Conservation (phyloP, 1,140 invertebrate species). For the Drosophila serrata region DNA sequence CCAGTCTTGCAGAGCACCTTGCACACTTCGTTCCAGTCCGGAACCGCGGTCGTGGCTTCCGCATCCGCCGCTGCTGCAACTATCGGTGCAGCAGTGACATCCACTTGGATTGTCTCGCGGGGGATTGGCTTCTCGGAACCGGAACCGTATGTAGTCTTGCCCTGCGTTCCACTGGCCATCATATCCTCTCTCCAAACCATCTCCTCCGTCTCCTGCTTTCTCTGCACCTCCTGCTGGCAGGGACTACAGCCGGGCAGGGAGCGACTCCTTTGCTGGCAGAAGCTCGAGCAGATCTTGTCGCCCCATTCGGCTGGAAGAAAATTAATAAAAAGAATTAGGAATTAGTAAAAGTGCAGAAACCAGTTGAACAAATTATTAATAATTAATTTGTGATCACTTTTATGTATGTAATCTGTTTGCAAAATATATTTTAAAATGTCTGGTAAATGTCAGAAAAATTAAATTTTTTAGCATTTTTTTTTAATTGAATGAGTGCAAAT, state of each 20-base stretch:
- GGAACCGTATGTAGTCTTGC: conserved; percentile 62
- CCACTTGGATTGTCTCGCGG: not conserved
- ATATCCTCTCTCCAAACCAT: conserved; percentile 4
- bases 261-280: conserved; percentile 53
- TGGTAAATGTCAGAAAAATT: not conserved
- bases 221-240: conserved; percentile 57
- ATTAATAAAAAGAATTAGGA: not conserved
- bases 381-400: not conserved
- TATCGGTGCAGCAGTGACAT: not conserved
- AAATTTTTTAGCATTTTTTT: not conserved
- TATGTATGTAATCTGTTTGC: too few relatives aligned
- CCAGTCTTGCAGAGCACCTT: conserved; percentile 85
- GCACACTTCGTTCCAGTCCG: conserved; percentile 86
- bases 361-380: not conserved
- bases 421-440: too few relatives aligned
- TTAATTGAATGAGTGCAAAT: not conserved
- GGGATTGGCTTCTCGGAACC: not conserved
- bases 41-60: conserved; percentile 31
- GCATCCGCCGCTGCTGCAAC: conserved; percentile 14
- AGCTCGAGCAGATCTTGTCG: conserved; percentile 62
- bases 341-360: not conserved
- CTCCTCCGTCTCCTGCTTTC: conserved; percentile 21
- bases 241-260: conserved; percentile 73
- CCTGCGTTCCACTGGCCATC: conserved; percentile 56
- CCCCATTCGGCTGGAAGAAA: conserved; percentile 25